A percentile compares a stretch with the other conserved stretches of the same genome.
Evolutionary conservation across 2,797 vertebrate genomes (phyloP).

Genomic region (Tarsius wallacei): DNA sequence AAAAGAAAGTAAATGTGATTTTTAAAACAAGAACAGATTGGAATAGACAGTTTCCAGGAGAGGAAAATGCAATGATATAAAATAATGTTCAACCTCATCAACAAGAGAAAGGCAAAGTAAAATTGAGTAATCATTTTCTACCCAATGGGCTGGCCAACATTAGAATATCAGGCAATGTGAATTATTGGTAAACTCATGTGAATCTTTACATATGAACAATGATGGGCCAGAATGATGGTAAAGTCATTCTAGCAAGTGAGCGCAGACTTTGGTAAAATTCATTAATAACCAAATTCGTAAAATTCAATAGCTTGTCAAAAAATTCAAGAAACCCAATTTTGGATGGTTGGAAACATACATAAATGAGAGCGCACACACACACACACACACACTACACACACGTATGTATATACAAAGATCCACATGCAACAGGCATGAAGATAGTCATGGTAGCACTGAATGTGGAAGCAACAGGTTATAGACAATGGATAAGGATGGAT

Average conservation of each 20-base stretch:
- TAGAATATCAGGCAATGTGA: background rate
- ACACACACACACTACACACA: too few species aligned
- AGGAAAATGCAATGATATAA: background rate
- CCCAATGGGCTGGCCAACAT: background rate
- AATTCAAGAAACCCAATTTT: background rate
- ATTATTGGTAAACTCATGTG: background rate
- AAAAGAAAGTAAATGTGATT: background rate
- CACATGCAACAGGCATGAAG: background rate
- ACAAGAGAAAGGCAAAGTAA: background rate
- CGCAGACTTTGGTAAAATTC: background rate
- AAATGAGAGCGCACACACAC: background rate
- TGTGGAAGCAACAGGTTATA: background rate
- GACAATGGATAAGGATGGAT: background rate
- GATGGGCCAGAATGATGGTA: accelerated
- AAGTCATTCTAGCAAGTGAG: background rate
- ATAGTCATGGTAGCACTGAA: background rate
- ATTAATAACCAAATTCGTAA: background rate
- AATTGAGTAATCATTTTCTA: background rate
- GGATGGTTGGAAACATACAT: background rate
- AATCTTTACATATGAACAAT: background rate
- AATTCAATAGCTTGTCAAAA: background rate
- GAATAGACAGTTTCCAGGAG: background rate
- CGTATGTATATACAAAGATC: background rate
- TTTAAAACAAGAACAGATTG: background rate
- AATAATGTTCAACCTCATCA: background rate